These are phyloP conservation scores for Beroe ovata DNA, from an alignment of 37 sponge, comb jelly and placozoan genomes.

Conservation along the genomic window DNA sequence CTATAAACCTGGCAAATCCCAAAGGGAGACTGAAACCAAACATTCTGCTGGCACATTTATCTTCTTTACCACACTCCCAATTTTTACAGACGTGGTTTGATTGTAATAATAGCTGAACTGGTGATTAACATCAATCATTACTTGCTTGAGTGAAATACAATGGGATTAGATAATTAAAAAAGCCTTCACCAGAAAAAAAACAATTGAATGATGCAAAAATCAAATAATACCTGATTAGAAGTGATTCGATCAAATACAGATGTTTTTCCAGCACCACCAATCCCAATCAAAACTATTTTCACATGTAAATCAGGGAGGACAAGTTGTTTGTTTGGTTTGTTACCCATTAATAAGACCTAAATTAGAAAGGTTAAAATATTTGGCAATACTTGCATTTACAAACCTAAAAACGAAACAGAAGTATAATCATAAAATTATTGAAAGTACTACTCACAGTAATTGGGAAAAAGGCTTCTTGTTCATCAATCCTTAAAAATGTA, in stretches of 20 bases:
- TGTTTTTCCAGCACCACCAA: conserved; percentile 52
- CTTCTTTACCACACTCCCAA: conserved; percentile 55
- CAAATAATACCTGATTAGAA: conserved; percentile 11
- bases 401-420: too few relatives aligned
- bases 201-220: not conserved
- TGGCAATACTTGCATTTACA: too few relatives aligned
- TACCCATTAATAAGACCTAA: too few relatives aligned
- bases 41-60: conserved; percentile 61
- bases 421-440: too few relatives aligned
- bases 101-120: conserved; percentile 56
- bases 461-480: too few relatives aligned
- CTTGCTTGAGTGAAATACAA: too few relatives aligned
- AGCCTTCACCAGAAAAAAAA: too few relatives aligned
- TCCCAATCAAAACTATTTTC: conserved; percentile 25
- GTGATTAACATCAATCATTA: not conserved
- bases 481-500: too few relatives aligned
- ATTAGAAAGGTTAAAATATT: too few relatives aligned
- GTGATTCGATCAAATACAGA: conserved; percentile 18
- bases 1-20: conserved; percentile 38
- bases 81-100: conserved; percentile 39
- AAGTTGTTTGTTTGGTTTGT: not conserved
- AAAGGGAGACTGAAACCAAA: conserved; percentile 12
- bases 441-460: too few relatives aligned
- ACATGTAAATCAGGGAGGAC: conserved; percentile 6
- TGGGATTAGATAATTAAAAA: too few relatives aligned